These are phyloP conservation scores for Catotricha subobsoleta DNA, from an alignment of 2,888 invertebrate species.

Conservation along the genomic window DNA sequence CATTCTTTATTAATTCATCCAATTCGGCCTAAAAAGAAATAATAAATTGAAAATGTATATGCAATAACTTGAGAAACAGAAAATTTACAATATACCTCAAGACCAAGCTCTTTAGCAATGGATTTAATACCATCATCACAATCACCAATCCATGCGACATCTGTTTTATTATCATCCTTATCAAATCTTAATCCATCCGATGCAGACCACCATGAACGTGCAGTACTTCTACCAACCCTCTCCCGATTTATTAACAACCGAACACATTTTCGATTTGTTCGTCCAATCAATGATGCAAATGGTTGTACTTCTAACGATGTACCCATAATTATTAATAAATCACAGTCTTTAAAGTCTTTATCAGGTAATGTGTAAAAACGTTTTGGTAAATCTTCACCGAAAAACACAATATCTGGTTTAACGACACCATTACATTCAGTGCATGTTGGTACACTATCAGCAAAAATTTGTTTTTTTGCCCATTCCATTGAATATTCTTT, in stretches of 20 bases:
- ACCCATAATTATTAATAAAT: conserved; percentile 85
- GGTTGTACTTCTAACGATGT: conserved; percentile 89
- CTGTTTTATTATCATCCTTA: conserved; percentile 40
- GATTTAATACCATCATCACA: conserved; percentile 64
- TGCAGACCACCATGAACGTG: conserved; percentile 17
- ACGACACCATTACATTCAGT: conserved; percentile 58
- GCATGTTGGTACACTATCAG: conserved; percentile 60
- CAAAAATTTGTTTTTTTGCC: conserved; percentile 69
- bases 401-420: conserved; percentile 92
- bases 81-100: not conserved
- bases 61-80: not conserved
- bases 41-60: conserved; percentile 1
- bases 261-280: conserved; percentile 53
- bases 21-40: conserved; percentile 39
- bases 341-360: conserved; percentile 67
- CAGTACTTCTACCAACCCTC: conserved; percentile 38
- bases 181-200: conserved; percentile 52
- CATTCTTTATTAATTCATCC: conserved; percentile 34
- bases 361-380: conserved; percentile 51
- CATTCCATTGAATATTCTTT: conserved; percentile 56
- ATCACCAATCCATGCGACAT: conserved; percentile 66
- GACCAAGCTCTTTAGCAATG: conserved; percentile 53
- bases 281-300: conserved; percentile 74
- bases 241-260: conserved; percentile 77
- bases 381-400: conserved; percentile 75